Conservation (phyloP, 1,140 invertebrate genomes). For the Microplitis demolitor region DNA sequence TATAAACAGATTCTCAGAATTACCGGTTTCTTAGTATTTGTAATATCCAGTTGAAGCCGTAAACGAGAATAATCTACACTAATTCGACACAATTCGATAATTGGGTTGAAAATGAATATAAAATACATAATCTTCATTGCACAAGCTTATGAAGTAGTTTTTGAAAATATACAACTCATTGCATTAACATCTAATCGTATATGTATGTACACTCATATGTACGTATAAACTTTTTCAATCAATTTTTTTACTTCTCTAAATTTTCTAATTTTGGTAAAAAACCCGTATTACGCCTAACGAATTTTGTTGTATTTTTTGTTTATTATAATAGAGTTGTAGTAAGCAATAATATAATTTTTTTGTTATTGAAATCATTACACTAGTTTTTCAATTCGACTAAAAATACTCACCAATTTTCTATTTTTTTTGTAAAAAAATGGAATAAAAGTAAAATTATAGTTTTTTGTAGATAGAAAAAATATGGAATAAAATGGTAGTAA, state of each 20-base stretch:
- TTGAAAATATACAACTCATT: not conserved
- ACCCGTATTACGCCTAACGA: too few relatives aligned
- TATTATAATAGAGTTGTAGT: too few relatives aligned
- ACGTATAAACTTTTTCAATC: too few relatives aligned
- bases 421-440: too few relatives aligned
- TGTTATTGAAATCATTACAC: too few relatives aligned
- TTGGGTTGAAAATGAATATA: slow-evolving; percentile 12
- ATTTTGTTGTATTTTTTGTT: too few relatives aligned
- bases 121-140: slow-evolving; percentile 8
- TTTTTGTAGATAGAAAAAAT: not conserved
- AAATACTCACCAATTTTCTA: too few relatives aligned
- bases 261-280: too few relatives aligned
- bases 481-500: not conserved
- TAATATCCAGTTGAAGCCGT: not conserved
- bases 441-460: not conserved
- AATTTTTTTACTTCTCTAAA: too few relatives aligned
- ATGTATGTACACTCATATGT: too few relatives aligned
- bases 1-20: not conserved
- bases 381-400: too few relatives aligned
- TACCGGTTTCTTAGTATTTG: not conserved
- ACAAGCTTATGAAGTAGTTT: not conserved
- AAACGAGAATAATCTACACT: not conserved
- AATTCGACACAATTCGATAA: slow-evolving; percentile 26
- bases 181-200: not conserved
- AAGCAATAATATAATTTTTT: too few relatives aligned